Percentiles rank a stretch among this genome's conserved stretches.
Conservation (phyloP, 2,797 vertebrate species). For the Pterois miles region DNA sequence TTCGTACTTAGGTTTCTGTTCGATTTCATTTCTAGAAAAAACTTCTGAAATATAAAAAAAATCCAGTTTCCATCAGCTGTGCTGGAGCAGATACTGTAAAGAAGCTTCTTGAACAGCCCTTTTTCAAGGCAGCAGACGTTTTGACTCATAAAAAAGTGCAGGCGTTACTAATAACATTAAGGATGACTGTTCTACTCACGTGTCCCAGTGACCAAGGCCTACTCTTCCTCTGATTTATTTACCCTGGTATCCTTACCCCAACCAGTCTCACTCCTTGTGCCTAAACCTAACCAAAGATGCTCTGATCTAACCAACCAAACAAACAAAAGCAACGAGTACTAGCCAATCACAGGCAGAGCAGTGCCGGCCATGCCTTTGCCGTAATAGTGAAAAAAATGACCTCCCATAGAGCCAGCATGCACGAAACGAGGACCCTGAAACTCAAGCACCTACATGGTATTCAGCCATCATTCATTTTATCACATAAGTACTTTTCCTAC, state of each 20-base stretch:
- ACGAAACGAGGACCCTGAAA: too few relatives aligned
- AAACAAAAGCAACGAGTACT: too few relatives aligned
- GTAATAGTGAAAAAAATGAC: too few relatives aligned
- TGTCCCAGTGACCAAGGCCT: not conserved
- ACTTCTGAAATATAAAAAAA: slow-evolving; percentile 6
- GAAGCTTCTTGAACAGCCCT: not conserved
- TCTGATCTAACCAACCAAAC: too few relatives aligned
- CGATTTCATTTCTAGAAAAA: not conserved
- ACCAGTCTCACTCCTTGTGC: not conserved
- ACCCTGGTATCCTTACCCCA: not conserved
- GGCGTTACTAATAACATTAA: not conserved
- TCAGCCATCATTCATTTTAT: too few relatives aligned
- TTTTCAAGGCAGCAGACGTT: not conserved
- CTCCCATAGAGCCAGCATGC: too few relatives aligned
- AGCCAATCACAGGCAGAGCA: too few relatives aligned
- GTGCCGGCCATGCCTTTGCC: too few relatives aligned
- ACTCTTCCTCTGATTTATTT: too few relatives aligned
- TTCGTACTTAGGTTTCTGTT: slow-evolving; percentile 38
- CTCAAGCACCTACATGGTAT: too few relatives aligned
- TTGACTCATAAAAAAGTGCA: not conserved
- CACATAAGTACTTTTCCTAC: too few relatives aligned
- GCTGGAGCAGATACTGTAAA: not conserved
- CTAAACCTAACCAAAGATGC: not conserved
- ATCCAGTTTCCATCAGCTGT: slow-evolving; percentile 23
- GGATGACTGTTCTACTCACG: not conserved